phyloP scores from a whole-genome alignment of 2,113 vertebrate species.

The Sinocyclocheilus anshuiensis region DNA sequence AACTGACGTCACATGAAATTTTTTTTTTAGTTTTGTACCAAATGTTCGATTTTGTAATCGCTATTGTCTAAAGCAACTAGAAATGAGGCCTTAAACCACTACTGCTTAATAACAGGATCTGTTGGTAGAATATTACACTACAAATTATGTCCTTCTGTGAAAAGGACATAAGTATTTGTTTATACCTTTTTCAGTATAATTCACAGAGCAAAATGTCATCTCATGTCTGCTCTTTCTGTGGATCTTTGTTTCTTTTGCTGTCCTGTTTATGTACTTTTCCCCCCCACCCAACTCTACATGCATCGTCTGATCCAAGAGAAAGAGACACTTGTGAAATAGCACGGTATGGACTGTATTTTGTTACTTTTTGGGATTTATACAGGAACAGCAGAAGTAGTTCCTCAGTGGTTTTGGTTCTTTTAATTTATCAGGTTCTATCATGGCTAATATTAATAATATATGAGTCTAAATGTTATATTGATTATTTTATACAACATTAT shows the following conservation, averaged over 20 bases:
- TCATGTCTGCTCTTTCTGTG: not conserved
- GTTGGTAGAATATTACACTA: constrained; percentile 16
- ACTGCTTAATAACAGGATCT: not conserved
- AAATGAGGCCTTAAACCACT: constrained; percentile 38
- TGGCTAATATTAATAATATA: constrained; percentile 23
- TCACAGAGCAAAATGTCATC: not conserved
- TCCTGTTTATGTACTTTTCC: no score
- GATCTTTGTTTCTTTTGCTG: not conserved
- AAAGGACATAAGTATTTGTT: not conserved
- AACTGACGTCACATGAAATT: not conserved
- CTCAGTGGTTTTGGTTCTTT: not conserved
- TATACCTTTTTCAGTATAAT: not conserved
- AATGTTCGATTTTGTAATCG: not conserved
- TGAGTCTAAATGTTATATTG: constrained; percentile 11
- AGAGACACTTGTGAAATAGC: not conserved
- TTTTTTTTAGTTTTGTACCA: constrained; percentile 3
- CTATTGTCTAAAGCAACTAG: constrained; percentile 4
- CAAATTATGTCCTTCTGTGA: not conserved
- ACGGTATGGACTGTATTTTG: not conserved
- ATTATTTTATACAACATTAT: not conserved
- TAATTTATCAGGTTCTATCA: constrained; percentile 11
- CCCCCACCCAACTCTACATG: not conserved
- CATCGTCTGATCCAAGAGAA: not conserved
- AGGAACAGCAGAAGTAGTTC: not conserved
- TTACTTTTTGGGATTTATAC: not conserved